A percentile compares a stretch with the other conserved stretches of the same genome.
These are phyloP conservation scores for Pachydiplax longipennis DNA, from an alignment of 2,888 invertebrate species.

Conservation along the genomic window DNA sequence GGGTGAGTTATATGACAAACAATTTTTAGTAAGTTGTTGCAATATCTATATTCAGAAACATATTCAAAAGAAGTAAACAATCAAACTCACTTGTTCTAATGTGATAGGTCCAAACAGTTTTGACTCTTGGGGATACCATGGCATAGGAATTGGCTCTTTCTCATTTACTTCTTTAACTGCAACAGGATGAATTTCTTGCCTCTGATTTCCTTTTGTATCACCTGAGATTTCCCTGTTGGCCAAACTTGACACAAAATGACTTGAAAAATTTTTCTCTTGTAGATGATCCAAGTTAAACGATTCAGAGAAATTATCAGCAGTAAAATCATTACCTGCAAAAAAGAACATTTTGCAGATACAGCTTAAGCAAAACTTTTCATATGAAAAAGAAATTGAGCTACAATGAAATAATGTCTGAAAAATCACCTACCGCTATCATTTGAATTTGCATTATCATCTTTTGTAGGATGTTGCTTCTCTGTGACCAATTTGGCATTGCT, in stretches of 20 bases:
- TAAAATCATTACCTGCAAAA: background rate
- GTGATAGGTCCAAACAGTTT: constrained; percentile 49
- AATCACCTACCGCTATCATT: background rate
- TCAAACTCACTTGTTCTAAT: constrained; percentile 48
- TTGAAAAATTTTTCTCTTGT: background rate
- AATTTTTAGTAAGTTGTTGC: too few species aligned
- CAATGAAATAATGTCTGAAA: background rate
- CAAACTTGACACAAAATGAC: background rate
- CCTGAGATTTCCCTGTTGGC: background rate
- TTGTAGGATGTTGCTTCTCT: background rate
- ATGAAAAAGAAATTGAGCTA: background rate
- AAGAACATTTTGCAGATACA: background rate
- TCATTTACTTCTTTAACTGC: background rate
- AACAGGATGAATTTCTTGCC: background rate
- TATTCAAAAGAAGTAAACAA: background rate
- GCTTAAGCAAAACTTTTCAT: background rate
- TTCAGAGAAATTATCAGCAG: background rate
- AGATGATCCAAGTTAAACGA: background rate
- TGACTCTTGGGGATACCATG: background rate
- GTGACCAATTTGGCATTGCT: background rate
- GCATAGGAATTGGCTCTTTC: background rate
- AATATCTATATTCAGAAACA: background rate
- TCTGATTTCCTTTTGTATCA: background rate
- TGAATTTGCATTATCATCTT: background rate
- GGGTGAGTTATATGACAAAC: too few species aligned